Evolutionary conservation across 2,888 invertebrate species (phyloP), one percentile per base, ranked within the genome.

Genomic region (Taphrorychus bicolor): DNA sequence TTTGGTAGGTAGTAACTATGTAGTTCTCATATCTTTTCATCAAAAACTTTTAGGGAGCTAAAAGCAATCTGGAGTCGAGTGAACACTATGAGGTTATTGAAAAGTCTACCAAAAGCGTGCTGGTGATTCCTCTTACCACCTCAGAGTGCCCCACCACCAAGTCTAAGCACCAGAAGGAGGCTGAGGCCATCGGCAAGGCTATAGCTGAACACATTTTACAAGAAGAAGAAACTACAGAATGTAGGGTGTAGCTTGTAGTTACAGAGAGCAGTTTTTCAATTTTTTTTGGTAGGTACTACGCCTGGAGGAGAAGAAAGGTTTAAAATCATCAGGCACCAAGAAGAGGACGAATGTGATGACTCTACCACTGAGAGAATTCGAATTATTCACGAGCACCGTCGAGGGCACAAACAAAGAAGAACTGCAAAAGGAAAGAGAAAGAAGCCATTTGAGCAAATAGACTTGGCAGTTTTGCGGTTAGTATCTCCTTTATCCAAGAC

Each of bases 141-240:
- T 59, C 64, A 17, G 22, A 32, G 16, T 66, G 66, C 52, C 21
- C 22, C 1, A n/a, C n/a, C n/a, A 7, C n/a, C 5, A 41, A 59
- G 16, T 5, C 17, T 21, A 23, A 52, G 2, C 9, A 57, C 2
- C 32, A 56, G 14, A 21, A 54, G 42, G 49, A 68, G 40, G 64
- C 69, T n/a, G 51, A 68, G 48, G 42, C 24, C 2, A 69, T 60
- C 45, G 53, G 60, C 14, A 18, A 65, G 9, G 58, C 51, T 5
- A 51, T 60, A 19, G 66, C 61, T 1, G 17, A 69, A 19, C 61
- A 65, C 22, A 54, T 61, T 17, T 14, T 32, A 32, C 23, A 66
- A 22, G 60, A 54, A 23, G 51, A 19, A 14, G 53, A 57, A 19
- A 18, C 19, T 14, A 42, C 23, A 3, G 51, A 53, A 32, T 24